Conservation (phyloP, 2,888 invertebrate genomes). For the Megastigmus dorsalis region DNA sequence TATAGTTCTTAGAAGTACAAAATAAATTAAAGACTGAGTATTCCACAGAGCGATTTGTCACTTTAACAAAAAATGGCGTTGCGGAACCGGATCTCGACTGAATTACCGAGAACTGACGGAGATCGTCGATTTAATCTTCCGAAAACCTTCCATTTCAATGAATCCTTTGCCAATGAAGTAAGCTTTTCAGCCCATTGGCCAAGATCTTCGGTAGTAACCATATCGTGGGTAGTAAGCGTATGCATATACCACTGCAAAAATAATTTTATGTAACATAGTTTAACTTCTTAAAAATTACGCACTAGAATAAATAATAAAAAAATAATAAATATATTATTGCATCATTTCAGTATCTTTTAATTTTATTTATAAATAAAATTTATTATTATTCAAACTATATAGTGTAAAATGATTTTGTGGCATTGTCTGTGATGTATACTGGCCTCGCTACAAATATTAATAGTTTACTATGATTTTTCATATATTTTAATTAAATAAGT, state of each 20-base stretch:
- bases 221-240: constrained; percentile 46
- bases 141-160: not conserved
- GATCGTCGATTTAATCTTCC: not conserved
- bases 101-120: constrained; percentile 1
- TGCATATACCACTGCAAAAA: constrained; percentile 49
- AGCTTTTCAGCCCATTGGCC: constrained; percentile 27
- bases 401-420: too few species aligned
- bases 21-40: constrained; percentile 36
- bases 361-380: too few species aligned
- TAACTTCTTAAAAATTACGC: too few species aligned
- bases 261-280: too few species aligned
- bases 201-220: constrained; percentile 22
- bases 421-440: too few species aligned
- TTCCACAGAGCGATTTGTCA: constrained; percentile 4
- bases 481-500: too few species aligned
- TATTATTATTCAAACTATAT: too few species aligned
- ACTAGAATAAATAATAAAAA: too few species aligned
- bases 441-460: too few species aligned
- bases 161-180: not conserved
- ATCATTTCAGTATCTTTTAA: too few species aligned
- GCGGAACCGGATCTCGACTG: not conserved
- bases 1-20: constrained; percentile 18
- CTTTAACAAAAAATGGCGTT: not conserved
- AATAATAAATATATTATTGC: too few species aligned
- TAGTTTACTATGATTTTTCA: too few species aligned